Conservation (phyloP, 2,797 vertebrate genomes). For the Lemur catta region DNA sequence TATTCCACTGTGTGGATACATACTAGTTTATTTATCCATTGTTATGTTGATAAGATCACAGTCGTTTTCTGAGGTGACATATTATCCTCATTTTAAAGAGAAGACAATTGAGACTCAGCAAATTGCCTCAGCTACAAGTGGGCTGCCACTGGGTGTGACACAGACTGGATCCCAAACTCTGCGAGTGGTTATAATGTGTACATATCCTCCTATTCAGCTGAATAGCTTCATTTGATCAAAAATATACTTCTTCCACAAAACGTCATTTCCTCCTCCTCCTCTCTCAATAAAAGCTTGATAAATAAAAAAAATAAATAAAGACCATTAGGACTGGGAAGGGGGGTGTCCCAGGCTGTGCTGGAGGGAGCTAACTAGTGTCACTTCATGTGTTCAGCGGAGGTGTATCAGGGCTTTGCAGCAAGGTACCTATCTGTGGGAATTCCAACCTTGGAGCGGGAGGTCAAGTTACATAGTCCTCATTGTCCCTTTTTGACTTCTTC, state of each 20-base stretch:
- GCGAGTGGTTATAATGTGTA: no score
- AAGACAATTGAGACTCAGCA: background rate
- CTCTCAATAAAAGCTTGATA: background rate
- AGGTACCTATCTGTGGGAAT: background rate
- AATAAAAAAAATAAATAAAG: background rate
- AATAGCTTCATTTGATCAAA: background rate
- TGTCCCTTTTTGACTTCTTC: background rate
- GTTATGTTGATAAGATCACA: background rate
- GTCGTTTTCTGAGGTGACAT: background rate
- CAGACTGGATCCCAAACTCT: background rate
- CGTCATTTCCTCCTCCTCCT: background rate
- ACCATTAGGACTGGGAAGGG: background rate
- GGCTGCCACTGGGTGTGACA: background rate
- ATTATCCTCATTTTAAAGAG: background rate
- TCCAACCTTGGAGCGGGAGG: no score
- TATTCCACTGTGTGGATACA: background rate
- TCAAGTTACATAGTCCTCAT: no score
- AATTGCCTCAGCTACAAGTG: background rate
- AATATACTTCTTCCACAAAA: background rate
- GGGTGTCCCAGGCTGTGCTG: background rate
- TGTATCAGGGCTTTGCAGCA: background rate
- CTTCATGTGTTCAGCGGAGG: background rate
- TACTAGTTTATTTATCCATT: background rate
- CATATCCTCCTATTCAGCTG: background rate
- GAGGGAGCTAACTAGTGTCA: background rate